phyloP scores from a whole-genome alignment of 2,888 invertebrate genomes.

The Epinotia nisella region DNA sequence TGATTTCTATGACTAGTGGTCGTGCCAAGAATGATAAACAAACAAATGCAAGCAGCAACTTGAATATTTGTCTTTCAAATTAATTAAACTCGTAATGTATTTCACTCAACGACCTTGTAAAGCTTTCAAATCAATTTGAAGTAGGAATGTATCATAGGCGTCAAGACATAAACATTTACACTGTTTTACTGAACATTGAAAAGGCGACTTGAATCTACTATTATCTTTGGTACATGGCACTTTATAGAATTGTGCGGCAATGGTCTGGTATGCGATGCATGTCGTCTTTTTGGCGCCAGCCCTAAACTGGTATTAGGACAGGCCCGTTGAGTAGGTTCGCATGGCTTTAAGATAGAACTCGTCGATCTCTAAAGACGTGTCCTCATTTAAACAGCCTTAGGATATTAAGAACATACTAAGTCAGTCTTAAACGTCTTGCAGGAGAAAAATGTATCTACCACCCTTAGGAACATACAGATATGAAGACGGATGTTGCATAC shows the following conservation, averaged over 20 bases:
- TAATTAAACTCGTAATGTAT: conserved; percentile 17
- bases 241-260: conserved; percentile 21
- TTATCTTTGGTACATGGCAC: conserved; percentile 8
- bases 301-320: conserved; percentile 45
- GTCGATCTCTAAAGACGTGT: conserved; percentile 21
- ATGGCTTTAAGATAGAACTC: conserved; percentile 38
- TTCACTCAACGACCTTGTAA: conserved; percentile 18
- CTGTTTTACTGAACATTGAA: conserved; percentile 4
- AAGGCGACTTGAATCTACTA: conserved; percentile 3
- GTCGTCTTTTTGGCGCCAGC: conserved; percentile 44
- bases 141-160: conserved; percentile 33
- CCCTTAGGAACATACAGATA: background rate
- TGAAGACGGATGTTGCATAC: background rate
- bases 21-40: background rate
- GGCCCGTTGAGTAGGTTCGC: conserved; percentile 39
- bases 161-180: conserved; percentile 38
- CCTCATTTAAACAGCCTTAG: conserved; percentile 5
- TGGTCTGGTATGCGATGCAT: conserved; percentile 44
- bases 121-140: conserved; percentile 27
- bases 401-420: background rate
- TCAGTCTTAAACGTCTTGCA: background rate
- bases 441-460: background rate
- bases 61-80: background rate
- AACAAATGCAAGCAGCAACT: background rate
- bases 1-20: background rate